Conservation (phyloP, 2,888 invertebrate species). For the Eupithecia centaureata region DNA sequence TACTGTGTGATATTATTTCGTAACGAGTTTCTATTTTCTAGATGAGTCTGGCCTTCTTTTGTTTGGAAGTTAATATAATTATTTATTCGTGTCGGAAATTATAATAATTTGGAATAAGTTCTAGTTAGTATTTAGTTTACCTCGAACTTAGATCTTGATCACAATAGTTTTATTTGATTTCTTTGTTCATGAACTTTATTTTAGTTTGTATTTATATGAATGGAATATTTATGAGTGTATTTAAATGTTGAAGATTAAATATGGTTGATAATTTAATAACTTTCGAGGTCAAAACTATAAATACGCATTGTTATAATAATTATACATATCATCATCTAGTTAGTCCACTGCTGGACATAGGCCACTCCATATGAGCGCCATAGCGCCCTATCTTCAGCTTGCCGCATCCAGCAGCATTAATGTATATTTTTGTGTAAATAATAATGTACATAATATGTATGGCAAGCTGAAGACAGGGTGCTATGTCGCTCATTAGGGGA, state of each 20-base stretch:
- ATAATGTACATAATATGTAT: no score
- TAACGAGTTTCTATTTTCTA: conserved; percentile 37
- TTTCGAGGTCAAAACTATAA: neutral
- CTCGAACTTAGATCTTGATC: neutral
- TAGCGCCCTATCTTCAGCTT: no score
- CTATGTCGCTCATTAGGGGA: no score
- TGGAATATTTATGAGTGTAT: neutral
- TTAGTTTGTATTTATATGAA: neutral
- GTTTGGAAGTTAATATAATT: neutral
- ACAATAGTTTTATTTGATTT: neutral
- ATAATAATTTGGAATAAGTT: neutral
- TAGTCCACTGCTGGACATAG: no score
- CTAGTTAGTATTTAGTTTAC: neutral
- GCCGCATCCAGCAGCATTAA: no score
- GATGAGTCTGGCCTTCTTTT: conserved; percentile 6
- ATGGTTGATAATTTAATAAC: neutral
- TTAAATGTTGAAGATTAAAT: neutral
- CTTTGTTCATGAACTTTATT: neutral
- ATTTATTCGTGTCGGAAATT: neutral
- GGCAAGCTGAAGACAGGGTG: no score
- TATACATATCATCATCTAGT: no score
- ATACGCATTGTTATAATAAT: no score
- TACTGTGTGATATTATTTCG: conserved; percentile 37
- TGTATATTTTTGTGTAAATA: no score
- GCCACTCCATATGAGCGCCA: no score